Evolutionary conservation across 92 coral and sea anemone species (phyloP).

Genomic region (Zoanthus sociatus): DNA sequence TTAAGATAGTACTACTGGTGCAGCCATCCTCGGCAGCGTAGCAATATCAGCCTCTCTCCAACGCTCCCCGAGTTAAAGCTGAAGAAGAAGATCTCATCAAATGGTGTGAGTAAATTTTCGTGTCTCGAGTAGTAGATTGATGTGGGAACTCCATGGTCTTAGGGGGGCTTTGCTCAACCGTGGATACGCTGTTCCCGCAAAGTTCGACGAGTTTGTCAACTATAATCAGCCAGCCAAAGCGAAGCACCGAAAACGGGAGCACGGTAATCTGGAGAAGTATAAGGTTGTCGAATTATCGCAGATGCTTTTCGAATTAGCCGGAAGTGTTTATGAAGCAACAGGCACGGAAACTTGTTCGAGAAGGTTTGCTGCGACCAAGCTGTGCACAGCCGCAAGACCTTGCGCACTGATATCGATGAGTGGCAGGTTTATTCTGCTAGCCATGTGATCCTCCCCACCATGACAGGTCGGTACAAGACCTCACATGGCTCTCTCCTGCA

Average conservation of each 20-base stretch:
- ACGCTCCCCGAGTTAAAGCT: constrained; percentile 38
- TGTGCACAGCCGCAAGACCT: constrained; percentile 40
- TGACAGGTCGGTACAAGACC: constrained; percentile 49
- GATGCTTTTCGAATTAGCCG: constrained; percentile 59
- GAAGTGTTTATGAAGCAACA: constrained; percentile 62
- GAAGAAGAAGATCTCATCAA: constrained; percentile 40
- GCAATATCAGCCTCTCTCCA: constrained; percentile 27
- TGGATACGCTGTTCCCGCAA: constrained; percentile 51
- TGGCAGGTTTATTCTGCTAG: constrained; percentile 55
- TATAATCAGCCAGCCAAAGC: constrained; percentile 52
- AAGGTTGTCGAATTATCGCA: constrained; percentile 57
- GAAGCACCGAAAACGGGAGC: constrained; percentile 62
- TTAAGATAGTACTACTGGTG: too few species aligned
- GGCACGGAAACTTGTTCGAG: constrained; percentile 62
- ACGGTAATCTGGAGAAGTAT: constrained; percentile 59
- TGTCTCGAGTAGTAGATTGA: constrained; percentile 44
- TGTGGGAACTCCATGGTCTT: constrained; percentile 65
- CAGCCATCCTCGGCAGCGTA: neutral
- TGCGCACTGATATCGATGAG: constrained; percentile 62
- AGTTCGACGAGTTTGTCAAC: constrained; percentile 56
- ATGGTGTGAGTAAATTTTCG: constrained; percentile 43
- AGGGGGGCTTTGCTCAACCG: constrained; percentile 51
- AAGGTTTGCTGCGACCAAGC: constrained; percentile 53
- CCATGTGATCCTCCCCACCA: constrained; percentile 51
- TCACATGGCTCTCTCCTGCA: constrained; percentile 60